These are phyloP conservation scores for Chydorus sphaericus DNA, from an alignment of 2,888 invertebrate species.

Conservation along the genomic window DNA sequence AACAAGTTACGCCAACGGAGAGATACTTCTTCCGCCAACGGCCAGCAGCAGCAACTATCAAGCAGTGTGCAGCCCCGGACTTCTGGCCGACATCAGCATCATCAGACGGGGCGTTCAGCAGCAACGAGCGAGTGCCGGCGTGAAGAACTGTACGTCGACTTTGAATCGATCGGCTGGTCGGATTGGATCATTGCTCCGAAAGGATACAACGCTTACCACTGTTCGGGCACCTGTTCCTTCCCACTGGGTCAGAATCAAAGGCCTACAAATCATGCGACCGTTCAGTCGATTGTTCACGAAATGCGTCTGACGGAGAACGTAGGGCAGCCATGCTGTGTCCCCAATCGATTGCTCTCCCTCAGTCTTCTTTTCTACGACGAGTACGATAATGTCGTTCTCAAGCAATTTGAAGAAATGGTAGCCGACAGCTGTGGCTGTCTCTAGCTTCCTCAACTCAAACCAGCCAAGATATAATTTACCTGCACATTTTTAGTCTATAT, in stretches of 20 bases:
- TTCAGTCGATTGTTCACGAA: constrained; percentile 34
- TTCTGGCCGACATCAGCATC: background rate
- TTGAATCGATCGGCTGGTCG: constrained; percentile 43
- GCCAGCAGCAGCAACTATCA: background rate
- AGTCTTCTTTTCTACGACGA: constrained; percentile 45
- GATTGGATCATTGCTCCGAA: constrained; percentile 46
- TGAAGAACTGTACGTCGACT: constrained; percentile 38
- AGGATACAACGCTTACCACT: constrained; percentile 41
- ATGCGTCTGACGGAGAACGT: constrained; percentile 22
- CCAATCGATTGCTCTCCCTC: constrained; percentile 39
- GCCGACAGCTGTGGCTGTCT: constrained; percentile 47
- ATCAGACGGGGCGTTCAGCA: background rate
- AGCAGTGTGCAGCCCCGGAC: background rate
- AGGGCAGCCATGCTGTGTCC: constrained; percentile 47
- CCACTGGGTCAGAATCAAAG: constrained; percentile 34
- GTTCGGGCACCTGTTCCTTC: constrained; percentile 41
- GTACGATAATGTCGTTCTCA: constrained; percentile 43
- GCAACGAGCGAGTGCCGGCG: constrained; percentile 21
- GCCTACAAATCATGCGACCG: constrained; percentile 47
- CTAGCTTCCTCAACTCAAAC: constrained; percentile 22
- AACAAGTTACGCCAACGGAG: background rate
- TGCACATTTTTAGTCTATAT: too few species aligned
- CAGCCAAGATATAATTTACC: too few species aligned
- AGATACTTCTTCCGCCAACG: background rate
- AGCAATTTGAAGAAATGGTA: constrained; percentile 47